A percentile compares a stretch with the other conserved stretches of the same genome.
Evolutionary conservation across 2,797 vertebrate species (phyloP).

Genomic region (Sebastes itinus): DNA sequence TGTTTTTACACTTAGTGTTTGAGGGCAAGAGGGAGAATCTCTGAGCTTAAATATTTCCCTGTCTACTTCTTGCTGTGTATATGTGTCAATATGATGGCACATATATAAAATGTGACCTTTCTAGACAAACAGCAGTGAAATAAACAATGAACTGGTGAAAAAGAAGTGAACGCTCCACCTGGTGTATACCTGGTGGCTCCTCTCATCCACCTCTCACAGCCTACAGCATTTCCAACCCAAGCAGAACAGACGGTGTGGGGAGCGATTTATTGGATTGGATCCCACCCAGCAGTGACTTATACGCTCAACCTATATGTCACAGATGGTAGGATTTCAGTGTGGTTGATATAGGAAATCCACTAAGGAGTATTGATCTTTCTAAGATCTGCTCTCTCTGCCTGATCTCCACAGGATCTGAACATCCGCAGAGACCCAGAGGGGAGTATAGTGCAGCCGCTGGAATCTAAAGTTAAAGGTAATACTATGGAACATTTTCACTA

Average conservation of each 20-base stretch:
- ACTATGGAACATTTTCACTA: background rate
- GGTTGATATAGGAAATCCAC: constrained; percentile 80
- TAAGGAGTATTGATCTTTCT: constrained; percentile 77
- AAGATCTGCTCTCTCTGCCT: constrained; percentile 69
- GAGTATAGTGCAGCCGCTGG: constrained; percentile 34
- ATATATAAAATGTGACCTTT: background rate
- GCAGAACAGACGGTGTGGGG: constrained; percentile 66
- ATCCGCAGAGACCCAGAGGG: constrained; percentile 46
- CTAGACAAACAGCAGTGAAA: background rate
- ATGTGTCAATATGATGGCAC: background rate
- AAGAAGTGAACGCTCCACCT: constrained; percentile 32
- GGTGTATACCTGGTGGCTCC: constrained; percentile 44
- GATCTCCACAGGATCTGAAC: constrained; percentile 71
- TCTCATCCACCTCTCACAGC: constrained; percentile 45
- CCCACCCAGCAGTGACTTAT: constrained; percentile 71
- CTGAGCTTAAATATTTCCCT: background rate
- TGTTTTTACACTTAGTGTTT: background rate
- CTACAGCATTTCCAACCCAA: constrained; percentile 47
- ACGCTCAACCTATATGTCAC: constrained; percentile 78
- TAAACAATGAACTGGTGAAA: background rate
- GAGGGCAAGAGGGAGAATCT: background rate
- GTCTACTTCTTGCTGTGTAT: background rate
- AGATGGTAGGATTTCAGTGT: constrained; percentile 76
- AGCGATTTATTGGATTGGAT: constrained; percentile 71
- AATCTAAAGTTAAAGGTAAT: constrained; percentile 15